A percentile compares a stretch with the other conserved stretches of the same genome.
These are phyloP conservation scores for Microtus oregoni DNA, from an alignment of 2,113 vertebrate species.

Conservation along the genomic window DNA sequence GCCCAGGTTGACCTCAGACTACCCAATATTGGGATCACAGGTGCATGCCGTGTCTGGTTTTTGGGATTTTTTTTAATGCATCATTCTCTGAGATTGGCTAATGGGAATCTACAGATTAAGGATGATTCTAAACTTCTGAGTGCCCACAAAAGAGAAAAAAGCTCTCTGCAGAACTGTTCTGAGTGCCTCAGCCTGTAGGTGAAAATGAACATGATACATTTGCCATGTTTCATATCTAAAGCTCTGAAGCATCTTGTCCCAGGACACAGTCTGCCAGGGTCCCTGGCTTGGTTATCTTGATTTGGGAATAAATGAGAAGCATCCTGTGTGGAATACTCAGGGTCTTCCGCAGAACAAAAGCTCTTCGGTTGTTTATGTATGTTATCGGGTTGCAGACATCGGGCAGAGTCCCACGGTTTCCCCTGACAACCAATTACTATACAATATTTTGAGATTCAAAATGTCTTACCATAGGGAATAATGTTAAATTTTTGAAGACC, in stretches of 20 bases:
- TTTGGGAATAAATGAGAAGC: constrained; percentile 60
- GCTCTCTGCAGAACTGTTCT: not conserved
- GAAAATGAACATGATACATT: not conserved
- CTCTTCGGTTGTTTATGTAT: constrained; percentile 70
- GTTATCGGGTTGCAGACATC: constrained; percentile 38
- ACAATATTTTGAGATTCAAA: constrained; percentile 40
- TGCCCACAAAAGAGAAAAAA: not conserved
- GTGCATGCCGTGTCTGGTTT: too few species aligned
- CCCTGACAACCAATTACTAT: constrained; percentile 77
- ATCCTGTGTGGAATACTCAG: constrained; percentile 14
- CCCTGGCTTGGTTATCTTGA: constrained; percentile 62
- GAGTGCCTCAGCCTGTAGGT: constrained; percentile 22
- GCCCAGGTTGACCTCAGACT: not conserved
- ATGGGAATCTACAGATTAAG: not conserved
- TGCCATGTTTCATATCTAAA: constrained; percentile 43
- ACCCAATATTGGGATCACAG: not conserved
- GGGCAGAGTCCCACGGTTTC: constrained; percentile 56
- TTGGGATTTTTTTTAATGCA: not conserved
- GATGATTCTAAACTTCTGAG: not conserved
- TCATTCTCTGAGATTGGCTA: not conserved
- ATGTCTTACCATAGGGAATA: constrained; percentile 62
- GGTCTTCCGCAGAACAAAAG: constrained; percentile 64
- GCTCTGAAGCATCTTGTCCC: constrained; percentile 36
- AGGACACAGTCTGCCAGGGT: constrained; percentile 31
- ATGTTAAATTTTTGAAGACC: constrained; percentile 59